These are phyloP conservation scores for Pseudomugil gertrudae DNA, from an alignment of 2,797 vertebrate genomes.

Conservation along the genomic window DNA sequence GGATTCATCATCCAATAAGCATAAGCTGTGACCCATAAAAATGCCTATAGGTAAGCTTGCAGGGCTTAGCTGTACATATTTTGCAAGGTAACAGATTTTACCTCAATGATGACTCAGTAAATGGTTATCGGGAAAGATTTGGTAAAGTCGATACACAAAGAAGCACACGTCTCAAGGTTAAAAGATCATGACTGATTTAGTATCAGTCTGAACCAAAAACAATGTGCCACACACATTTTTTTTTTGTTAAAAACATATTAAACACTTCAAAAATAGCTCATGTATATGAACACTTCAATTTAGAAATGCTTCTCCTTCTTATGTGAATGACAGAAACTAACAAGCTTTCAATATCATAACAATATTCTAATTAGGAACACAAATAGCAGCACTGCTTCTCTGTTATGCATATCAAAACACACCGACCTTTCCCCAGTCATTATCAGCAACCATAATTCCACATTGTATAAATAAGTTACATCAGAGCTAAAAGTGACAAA, in stretches of 20 bases:
- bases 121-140: constrained; percentile 57
- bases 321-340: constrained; percentile 18
- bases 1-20: constrained; percentile 75
- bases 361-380: constrained; percentile 58
- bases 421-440: constrained; percentile 68
- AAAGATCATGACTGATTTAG: constrained; percentile 31
- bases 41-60: constrained; percentile 62
- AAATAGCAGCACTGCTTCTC: constrained; percentile 36
- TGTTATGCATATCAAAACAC: constrained; percentile 48
- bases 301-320: not conserved
- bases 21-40: constrained; percentile 85
- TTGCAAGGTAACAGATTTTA: constrained; percentile 76
- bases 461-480: constrained; percentile 66
- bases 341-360: constrained; percentile 35
- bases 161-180: constrained; percentile 48
- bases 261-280: constrained; percentile 2
- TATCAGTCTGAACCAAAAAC: constrained; percentile 22
- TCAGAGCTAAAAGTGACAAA: constrained; percentile 66
- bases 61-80: constrained; percentile 69
- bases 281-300: not conserved
- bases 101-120: constrained; percentile 75
- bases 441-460: constrained; percentile 66
- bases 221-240: not conserved
- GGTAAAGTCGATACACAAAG: constrained; percentile 50
- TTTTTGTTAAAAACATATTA: not conserved